Evolutionary conservation across 2,113 vertebrate species (phyloP), one percentile per base, ranked within the genome.

Genomic region (Cryptotis parvus): DNA sequence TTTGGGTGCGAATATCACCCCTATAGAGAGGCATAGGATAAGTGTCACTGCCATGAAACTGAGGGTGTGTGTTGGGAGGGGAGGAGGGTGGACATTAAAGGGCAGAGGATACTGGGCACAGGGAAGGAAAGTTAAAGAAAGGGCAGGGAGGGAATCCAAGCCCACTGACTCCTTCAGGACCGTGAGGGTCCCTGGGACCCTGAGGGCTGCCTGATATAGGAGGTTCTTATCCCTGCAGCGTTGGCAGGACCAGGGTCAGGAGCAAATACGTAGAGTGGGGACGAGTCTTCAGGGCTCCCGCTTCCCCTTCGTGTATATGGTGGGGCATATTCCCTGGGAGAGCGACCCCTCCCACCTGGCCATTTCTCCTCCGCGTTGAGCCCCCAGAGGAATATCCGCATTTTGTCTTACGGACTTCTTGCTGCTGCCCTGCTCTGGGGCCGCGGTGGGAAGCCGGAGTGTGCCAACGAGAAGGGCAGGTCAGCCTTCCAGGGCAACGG

Each of bases 381-480:
- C 55, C 52, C 55, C n/a, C n/a, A 16, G 55, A 58, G 55, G 55
- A 20, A 22, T 20, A 58, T 20, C 55, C 20, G 20, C 55, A 58
- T 58, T 58, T 58, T 58, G 55, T 58, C 55, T 6, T 22, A 22
- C 4, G 55, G 55, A 58, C 20, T 58, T 58, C 18, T 6, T 6
- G 6, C 4, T 16, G 20, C 55, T 58, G 55, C 22, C 55, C 55
- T 24, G 55, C 55, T 3, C 24, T 58, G 55, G 55, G 55, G 18
- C 55, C 22, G 55, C 18, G 22, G 16, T 58, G 55, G 55, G 55
- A 41, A 80, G 65, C 22, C 70, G 69, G 58, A 65, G 74, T 93
- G 87, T 87, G 65, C n/a, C 91, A 58, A 61, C n/a, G 68, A 83
- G 77, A 63, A 29, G 49, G 61, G 82, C 76, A 92, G 85, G 55